A percentile compares a stretch with the other conserved stretches of the same genome.
Evolutionary conservation across 1,140 invertebrate genomes (phyloP).

Genomic region (Lanistes nyassanus): DNA sequence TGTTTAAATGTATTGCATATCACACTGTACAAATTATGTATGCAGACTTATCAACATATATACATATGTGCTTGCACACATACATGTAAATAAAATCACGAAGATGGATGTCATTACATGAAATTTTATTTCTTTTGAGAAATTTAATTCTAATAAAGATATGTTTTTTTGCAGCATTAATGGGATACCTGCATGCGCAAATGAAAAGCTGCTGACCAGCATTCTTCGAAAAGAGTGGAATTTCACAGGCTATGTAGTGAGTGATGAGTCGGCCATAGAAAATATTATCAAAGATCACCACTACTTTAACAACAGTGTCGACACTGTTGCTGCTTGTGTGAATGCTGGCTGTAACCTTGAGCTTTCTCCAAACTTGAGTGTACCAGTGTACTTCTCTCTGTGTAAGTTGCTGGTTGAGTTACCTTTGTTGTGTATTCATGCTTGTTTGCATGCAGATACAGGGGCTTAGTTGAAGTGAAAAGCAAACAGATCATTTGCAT

Average conservation of each 20-base stretch:
- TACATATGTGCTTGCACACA: not conserved
- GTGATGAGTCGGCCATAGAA: slow-evolving; percentile 61
- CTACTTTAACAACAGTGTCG: slow-evolving; percentile 48
- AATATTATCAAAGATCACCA: slow-evolving; percentile 53
- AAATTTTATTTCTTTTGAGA: not conserved
- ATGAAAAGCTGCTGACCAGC: slow-evolving; percentile 56
- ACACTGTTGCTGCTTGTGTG: slow-evolving; percentile 54
- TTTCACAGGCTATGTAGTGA: slow-evolving; percentile 63
- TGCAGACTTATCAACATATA: slow-evolving; percentile 20
- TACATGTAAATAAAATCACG: no score
- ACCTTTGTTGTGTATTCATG: not conserved
- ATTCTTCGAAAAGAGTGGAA: slow-evolving; percentile 59
- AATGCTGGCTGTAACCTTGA: slow-evolving; percentile 63
- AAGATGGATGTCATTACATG: no score
- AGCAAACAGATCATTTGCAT: no score
- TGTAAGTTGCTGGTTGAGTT: slow-evolving; percentile 27
- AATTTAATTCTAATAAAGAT: not conserved
- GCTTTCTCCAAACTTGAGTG: slow-evolving; percentile 37
- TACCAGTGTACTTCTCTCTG: slow-evolving; percentile 43
- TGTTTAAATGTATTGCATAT: no score
- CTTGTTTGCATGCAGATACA: no score
- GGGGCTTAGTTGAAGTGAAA: no score
- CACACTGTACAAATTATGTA: no score
- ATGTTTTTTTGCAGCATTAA: slow-evolving; percentile 51
- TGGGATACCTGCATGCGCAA: slow-evolving; percentile 62